These are phyloP conservation scores for Scotopteryx bipunctaria DNA, from an alignment of 2,888 invertebrate genomes.

Conservation along the genomic window DNA sequence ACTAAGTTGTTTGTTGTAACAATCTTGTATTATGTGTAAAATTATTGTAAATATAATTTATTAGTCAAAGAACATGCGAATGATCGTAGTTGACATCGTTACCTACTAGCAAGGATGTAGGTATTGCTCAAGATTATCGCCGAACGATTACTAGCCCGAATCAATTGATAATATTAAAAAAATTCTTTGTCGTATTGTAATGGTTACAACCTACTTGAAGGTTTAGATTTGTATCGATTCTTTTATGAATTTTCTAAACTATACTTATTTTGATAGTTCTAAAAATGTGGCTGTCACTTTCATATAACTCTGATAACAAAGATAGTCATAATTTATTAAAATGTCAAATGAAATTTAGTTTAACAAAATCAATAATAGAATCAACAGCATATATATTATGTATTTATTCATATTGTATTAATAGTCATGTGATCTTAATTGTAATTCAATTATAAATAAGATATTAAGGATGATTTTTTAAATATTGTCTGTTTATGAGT, in stretches of 20 bases:
- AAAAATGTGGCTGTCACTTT: no score
- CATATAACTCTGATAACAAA: no score
- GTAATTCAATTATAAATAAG: not conserved
- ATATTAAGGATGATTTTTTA: not conserved
- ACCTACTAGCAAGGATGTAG: slow-evolving; percentile 8
- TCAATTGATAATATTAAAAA: no score
- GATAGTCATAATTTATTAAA: no score
- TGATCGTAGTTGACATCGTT: slow-evolving; percentile 11
- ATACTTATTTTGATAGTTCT: no score
- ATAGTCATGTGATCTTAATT: slow-evolving; percentile 1
- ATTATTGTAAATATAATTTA: slow-evolving; percentile 25
- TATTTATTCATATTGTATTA: slow-evolving; percentile 2
- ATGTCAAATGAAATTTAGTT: no score
- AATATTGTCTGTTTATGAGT: slow-evolving; percentile 7
- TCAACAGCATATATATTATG: not conserved
- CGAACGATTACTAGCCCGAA: not conserved
- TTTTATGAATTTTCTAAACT: no score
- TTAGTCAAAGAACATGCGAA: slow-evolving; percentile 21
- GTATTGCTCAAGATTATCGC: slow-evolving; percentile 20
- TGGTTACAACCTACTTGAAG: not conserved
- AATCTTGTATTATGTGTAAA: not conserved
- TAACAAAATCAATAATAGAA: no score
- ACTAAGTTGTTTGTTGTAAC: not conserved
- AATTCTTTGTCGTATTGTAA: not conserved
- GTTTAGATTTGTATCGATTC: no score